Percentiles rank a stretch among this genome's conserved stretches.
phyloP scores from a whole-genome alignment of 1,140 invertebrate genomes.

The Pomacea maculata region DNA sequence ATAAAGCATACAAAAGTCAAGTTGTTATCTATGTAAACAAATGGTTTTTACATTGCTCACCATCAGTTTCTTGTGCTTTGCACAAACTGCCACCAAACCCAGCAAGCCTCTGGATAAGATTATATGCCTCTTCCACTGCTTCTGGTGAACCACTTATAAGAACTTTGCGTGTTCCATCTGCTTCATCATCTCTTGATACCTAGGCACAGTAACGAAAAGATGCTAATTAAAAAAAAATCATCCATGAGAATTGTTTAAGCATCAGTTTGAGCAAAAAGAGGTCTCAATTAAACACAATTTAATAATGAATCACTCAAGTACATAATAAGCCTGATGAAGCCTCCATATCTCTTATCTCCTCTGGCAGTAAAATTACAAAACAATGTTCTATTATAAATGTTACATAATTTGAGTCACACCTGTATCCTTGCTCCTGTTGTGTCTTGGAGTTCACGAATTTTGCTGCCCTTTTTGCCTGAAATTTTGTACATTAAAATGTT shows the following conservation, averaged over 20 bases:
- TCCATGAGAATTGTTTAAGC: too few relatives aligned
- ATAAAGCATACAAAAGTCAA: too few relatives aligned
- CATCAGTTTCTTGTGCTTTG: too few relatives aligned
- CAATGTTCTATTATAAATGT: neutral
- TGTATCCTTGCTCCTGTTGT: conserved; percentile 79
- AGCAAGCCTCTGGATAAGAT: conserved; percentile 33
- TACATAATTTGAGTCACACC: conserved; percentile 47
- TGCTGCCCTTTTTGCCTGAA: conserved; percentile 88
- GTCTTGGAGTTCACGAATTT: conserved; percentile 93
- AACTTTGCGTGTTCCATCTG: conserved; percentile 34
- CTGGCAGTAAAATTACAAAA: neutral
- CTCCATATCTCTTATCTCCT: too few relatives aligned
- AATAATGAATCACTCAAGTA: too few relatives aligned
- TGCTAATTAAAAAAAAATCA: too few relatives aligned
- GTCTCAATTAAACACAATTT: too few relatives aligned
- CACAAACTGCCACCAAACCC: neutral
- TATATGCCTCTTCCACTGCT: conserved; percentile 33
- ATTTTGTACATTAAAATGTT: neutral
- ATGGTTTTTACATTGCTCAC: too few relatives aligned
- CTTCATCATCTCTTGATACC: conserved; percentile 40
- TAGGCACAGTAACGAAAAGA: conserved; percentile 13
- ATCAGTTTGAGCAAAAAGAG: too few relatives aligned
- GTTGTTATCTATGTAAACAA: too few relatives aligned
- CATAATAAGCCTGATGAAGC: too few relatives aligned
- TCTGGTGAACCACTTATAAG: conserved; percentile 31